A percentile compares a stretch with the other conserved stretches of the same genome.
These are phyloP conservation scores for Eupithecia dodoneata DNA, from an alignment of 2,888 invertebrate species.

Conservation along the genomic window DNA sequence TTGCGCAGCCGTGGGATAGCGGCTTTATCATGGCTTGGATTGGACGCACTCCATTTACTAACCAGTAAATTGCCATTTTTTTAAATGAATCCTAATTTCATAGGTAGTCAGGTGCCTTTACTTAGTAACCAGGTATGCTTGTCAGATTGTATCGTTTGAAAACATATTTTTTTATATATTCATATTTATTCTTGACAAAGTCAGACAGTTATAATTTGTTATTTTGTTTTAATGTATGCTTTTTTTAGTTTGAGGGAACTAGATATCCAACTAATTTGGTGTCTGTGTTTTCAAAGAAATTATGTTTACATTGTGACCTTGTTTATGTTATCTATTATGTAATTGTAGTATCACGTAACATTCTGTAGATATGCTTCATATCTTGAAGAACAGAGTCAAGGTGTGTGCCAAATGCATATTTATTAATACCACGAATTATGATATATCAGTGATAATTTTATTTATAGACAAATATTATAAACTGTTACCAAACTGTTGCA, in stretches of 20 bases:
- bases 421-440: neutral
- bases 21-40: too few relatives aligned
- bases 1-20: too few relatives aligned
- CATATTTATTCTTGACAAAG: neutral
- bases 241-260: neutral
- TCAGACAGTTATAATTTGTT: neutral
- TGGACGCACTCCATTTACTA: neutral
- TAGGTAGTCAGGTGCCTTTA: too few relatives aligned
- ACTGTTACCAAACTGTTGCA: neutral
- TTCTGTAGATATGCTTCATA: neutral
- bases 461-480: conserved; percentile 28
- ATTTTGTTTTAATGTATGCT: neutral
- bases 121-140: neutral
- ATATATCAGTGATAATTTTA: conserved; percentile 13
- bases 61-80: neutral
- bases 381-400: neutral
- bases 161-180: neutral
- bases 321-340: neutral
- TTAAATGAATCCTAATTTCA: neutral
- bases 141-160: neutral
- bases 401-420: conserved; percentile 5
- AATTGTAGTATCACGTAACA: neutral
- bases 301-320: neutral
- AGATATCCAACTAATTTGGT: neutral
- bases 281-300: conserved; percentile 42